These are phyloP conservation scores for Coregonus sp. DNA, from an alignment of 2,797 vertebrate genomes.

Conservation along the genomic window DNA sequence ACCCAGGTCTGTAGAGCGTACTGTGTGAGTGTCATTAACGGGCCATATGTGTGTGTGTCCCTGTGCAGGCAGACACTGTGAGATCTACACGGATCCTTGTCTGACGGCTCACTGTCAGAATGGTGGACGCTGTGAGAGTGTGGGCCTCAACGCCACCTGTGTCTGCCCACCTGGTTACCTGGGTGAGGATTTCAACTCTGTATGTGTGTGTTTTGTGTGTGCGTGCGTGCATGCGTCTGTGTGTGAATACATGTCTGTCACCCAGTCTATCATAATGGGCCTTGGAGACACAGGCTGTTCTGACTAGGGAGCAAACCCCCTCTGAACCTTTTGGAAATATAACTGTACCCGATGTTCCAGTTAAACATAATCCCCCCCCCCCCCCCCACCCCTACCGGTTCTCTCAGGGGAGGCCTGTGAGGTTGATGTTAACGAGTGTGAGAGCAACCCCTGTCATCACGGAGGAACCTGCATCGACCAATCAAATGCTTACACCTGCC, in stretches of 20 bases:
- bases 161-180: slow-evolving; percentile 85
- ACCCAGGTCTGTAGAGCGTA: no score
- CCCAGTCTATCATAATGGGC: background rate
- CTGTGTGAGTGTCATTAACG: slow-evolving; percentile 12
- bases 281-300: background rate
- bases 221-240: slow-evolving; percentile 10
- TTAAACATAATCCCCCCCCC: background rate
- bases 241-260: no score
- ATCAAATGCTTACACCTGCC: slow-evolving; percentile 89
- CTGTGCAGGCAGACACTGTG: slow-evolving; percentile 88
- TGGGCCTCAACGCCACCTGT: slow-evolving; percentile 86
- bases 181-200: slow-evolving; percentile 72
- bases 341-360: background rate
- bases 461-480: slow-evolving; percentile 93
- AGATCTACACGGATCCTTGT: slow-evolving; percentile 93
- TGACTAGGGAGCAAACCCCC: background rate
- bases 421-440: slow-evolving; percentile 90
- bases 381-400: background rate
- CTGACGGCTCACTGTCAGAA: slow-evolving; percentile 90
- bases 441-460: slow-evolving; percentile 93
- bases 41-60: background rate
- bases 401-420: slow-evolving; percentile 88
- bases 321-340: background rate
- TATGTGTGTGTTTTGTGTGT: no score
- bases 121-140: slow-evolving; percentile 87